These are phyloP conservation scores for Rhinogobius similis DNA, from an alignment of 2,113 vertebrate genomes.

Conservation along the genomic window DNA sequence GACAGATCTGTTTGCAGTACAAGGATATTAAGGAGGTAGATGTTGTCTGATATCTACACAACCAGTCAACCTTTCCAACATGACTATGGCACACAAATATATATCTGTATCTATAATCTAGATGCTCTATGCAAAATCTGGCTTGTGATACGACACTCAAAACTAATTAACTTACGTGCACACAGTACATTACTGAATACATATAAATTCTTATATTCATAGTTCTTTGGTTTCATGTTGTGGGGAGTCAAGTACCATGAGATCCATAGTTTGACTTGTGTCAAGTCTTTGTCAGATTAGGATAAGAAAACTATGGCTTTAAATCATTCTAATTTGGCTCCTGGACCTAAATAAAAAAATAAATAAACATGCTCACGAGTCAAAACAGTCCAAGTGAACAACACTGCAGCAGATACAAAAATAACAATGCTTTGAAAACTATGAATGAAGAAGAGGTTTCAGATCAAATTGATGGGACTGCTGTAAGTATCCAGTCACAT, in stretches of 20 bases:
- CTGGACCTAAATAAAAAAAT: constrained; percentile 37
- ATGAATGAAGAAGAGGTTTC: too few species aligned
- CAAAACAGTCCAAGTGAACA: constrained; percentile 9
- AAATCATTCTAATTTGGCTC: constrained; percentile 41
- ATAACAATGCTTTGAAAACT: background rate
- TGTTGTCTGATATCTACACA: constrained; percentile 54
- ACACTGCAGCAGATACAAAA: constrained; percentile 4
- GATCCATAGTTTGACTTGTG: constrained; percentile 10
- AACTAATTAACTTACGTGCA: background rate
- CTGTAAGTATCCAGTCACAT: constrained; percentile 32
- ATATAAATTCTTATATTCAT: constrained; percentile 13
- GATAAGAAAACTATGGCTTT: constrained; percentile 59
- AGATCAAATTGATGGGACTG: background rate
- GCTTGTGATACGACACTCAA: constrained; percentile 23
- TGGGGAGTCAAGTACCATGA: constrained; percentile 60
- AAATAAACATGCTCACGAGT: constrained; percentile 38
- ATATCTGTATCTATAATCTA: background rate
- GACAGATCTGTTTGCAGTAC: constrained; percentile 27
- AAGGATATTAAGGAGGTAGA: constrained; percentile 62
- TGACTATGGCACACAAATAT: background rate
- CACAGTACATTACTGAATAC: constrained; percentile 26
- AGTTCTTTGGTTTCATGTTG: constrained; percentile 62
- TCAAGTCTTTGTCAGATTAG: constrained; percentile 3
- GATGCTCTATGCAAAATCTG: background rate
- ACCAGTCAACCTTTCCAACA: constrained; percentile 36